Evolutionary conservation across 1,140 invertebrate genomes (phyloP).

Genomic region (Drosophila watanabei): DNA sequence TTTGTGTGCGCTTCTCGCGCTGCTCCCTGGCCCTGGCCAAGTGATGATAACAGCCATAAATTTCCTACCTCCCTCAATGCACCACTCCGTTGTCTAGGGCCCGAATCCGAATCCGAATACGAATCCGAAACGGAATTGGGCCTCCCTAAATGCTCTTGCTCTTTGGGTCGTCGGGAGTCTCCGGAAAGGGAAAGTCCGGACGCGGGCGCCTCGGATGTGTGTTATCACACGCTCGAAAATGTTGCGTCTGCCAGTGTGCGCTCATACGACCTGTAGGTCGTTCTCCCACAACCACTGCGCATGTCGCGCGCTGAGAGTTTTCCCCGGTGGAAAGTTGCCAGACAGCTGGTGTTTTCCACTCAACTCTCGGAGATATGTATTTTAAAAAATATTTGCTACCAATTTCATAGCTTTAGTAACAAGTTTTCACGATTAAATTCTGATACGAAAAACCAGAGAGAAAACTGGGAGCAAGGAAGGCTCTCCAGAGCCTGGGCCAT

Average conservation of each 20-base stretch:
- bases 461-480: neutral
- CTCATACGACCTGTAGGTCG: slow-evolving; percentile 76
- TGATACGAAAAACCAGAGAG: neutral
- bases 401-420: neutral
- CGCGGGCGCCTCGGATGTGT: slow-evolving; percentile 28
- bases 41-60: slow-evolving; percentile 75
- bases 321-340: slow-evolving; percentile 58
- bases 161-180: slow-evolving; percentile 5
- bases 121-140: slow-evolving; percentile 6
- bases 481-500: slow-evolving; percentile 21
- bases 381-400: neutral
- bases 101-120: slow-evolving; percentile 8
- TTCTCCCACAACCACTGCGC: slow-evolving; percentile 44
- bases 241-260: slow-evolving; percentile 60
- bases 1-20: slow-evolving; percentile 40
- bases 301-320: slow-evolving; percentile 61
- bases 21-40: slow-evolving; percentile 25
- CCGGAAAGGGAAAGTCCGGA: slow-evolving; percentile 69
- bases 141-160: slow-evolving; percentile 33
- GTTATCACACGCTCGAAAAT: slow-evolving; percentile 80
- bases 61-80: slow-evolving; percentile 81
- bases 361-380: neutral
- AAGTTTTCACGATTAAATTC: neutral
- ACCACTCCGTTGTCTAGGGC: slow-evolving; percentile 74
- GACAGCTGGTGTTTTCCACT: slow-evolving; percentile 31